These are phyloP conservation scores for Hypsibius dujardini DNA, from an alignment of 1,140 invertebrate genomes.

Conservation along the genomic window DNA sequence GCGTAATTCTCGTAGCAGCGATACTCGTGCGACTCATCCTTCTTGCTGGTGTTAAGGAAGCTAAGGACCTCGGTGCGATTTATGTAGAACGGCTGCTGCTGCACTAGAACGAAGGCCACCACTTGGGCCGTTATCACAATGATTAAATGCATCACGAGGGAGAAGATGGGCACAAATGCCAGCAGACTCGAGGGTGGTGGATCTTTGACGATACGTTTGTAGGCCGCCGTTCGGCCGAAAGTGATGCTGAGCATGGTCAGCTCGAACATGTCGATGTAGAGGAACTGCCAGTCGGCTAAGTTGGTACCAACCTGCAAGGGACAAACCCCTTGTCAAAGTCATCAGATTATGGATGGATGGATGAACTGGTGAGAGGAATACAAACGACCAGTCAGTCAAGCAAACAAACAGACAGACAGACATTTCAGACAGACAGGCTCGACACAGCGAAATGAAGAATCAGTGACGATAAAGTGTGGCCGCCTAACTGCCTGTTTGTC, in stretches of 20 bases:
- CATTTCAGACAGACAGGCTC: too few relatives aligned
- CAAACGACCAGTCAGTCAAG: too few relatives aligned
- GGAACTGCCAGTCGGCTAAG: constrained; percentile 41
- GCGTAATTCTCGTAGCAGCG: constrained; percentile 4
- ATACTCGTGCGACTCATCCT: constrained; percentile 15
- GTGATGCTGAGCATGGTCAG: constrained; percentile 44
- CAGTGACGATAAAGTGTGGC: too few relatives aligned
- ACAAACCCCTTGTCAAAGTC: constrained; percentile 10
- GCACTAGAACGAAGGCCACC: constrained; percentile 43
- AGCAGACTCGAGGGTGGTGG: constrained; percentile 46
- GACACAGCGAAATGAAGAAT: too few relatives aligned
- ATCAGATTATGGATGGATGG: too few relatives aligned
- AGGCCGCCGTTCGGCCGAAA: constrained; percentile 40
- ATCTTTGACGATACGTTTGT: constrained; percentile 48
- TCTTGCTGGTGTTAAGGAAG: constrained; percentile 26
- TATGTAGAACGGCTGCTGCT: constrained; percentile 49
- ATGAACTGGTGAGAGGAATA: too few relatives aligned
- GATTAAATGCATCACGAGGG: constrained; percentile 48
- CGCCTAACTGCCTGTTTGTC: too few relatives aligned
- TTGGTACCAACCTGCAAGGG: constrained; percentile 34
- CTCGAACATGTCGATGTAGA: constrained; percentile 46
- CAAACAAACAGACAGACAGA: too few relatives aligned
- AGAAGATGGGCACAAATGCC: constrained; percentile 35
- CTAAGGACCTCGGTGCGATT: not conserved
- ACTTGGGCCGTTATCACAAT: constrained; percentile 49